Evolutionary conservation across 2,888 invertebrate species (phyloP).

Genomic region (Capitulum mitella): DNA sequence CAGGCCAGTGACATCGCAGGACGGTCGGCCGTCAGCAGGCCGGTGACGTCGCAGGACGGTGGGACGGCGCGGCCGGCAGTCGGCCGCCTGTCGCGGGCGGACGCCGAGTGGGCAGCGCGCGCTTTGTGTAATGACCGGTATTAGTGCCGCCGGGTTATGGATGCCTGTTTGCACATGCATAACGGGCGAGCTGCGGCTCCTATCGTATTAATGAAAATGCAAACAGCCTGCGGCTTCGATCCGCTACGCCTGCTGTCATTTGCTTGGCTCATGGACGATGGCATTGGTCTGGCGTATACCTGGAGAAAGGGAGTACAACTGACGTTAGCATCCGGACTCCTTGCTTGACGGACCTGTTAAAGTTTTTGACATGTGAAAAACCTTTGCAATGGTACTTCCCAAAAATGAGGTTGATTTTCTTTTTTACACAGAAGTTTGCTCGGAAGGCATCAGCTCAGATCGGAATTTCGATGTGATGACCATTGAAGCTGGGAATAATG

Average conservation of each 20-base stretch:
- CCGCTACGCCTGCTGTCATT: neutral
- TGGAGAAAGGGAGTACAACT: too few relatives aligned
- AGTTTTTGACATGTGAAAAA: neutral
- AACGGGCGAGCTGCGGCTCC: neutral
- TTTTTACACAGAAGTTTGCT: neutral
- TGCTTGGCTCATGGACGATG: too few relatives aligned
- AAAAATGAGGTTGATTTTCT: conserved; percentile 1
- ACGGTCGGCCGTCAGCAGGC: neutral
- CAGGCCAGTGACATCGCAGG: neutral
- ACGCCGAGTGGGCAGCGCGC: neutral
- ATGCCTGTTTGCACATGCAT: neutral
- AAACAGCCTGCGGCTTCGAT: neutral
- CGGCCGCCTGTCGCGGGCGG: neutral
- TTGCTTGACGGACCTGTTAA: neutral
- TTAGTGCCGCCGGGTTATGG: neutral
- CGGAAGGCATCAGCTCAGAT: too few relatives aligned
- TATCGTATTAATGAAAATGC: neutral
- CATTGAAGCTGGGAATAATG: too few relatives aligned
- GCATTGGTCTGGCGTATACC: too few relatives aligned
- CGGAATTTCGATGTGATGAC: too few relatives aligned
- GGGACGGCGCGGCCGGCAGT: neutral
- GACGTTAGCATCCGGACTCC: too few relatives aligned
- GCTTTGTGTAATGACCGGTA: neutral
- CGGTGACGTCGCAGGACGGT: neutral
- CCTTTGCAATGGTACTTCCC: neutral